Conservation (phyloP, 2,888 invertebrate genomes). For the Julus scanicus region DNA sequence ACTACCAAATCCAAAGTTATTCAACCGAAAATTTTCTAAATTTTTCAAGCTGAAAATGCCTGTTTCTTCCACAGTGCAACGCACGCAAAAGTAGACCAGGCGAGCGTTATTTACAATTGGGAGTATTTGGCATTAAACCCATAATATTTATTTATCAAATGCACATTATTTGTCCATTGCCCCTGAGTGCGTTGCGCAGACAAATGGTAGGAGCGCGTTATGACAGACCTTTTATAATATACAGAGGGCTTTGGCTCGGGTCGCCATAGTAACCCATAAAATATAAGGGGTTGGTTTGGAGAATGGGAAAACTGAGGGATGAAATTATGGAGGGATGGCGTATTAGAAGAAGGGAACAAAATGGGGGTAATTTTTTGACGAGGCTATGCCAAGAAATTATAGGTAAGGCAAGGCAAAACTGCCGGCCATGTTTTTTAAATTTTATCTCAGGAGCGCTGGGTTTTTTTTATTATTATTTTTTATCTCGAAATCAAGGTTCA, state of each 20-base stretch:
- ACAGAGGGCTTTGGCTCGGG: slow-evolving; percentile 33
- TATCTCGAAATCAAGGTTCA: slow-evolving; percentile 17
- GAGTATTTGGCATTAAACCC: slow-evolving; percentile 9
- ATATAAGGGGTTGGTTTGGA: slow-evolving; percentile 15
- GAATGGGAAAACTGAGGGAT: slow-evolving; percentile 23
- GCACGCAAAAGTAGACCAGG: not conserved
- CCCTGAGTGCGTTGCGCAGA: slow-evolving; percentile 31
- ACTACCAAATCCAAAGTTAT: too few species aligned
- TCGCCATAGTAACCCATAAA: slow-evolving; percentile 33
- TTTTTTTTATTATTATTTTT: not conserved
- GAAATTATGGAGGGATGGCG: slow-evolving; percentile 14
- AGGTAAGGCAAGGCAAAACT: slow-evolving; percentile 11
- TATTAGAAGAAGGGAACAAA: slow-evolving; percentile 16
- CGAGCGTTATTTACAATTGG: slow-evolving; percentile 2
- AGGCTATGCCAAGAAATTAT: slow-evolving; percentile 33
- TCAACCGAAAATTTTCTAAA: too few species aligned
- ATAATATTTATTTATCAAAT: slow-evolving; percentile 33
- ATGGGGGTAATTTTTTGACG: slow-evolving; percentile 31
- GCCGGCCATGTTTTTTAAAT: slow-evolving; percentile 13
- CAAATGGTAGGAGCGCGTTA: slow-evolving; percentile 23
- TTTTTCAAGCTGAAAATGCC: too few species aligned
- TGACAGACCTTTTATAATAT: slow-evolving; percentile 33
- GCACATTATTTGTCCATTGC: slow-evolving; percentile 23
- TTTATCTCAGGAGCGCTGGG: not conserved
- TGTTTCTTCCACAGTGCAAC: too few species aligned